Conservation (phyloP, 2,888 invertebrate genomes). For the Orthonevra nobilis region DNA sequence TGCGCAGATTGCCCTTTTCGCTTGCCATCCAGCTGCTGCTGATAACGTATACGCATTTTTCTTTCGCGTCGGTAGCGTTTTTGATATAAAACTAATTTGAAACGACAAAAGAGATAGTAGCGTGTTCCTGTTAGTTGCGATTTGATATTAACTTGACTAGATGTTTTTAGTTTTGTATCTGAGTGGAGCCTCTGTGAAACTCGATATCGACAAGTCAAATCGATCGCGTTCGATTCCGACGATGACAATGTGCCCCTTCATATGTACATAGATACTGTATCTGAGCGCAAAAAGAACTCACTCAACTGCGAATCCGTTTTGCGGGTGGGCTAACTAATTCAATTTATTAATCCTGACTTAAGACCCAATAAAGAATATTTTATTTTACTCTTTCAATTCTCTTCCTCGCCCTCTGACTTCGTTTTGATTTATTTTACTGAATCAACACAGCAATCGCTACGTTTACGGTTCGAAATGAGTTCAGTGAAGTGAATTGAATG, state of each 20-base stretch:
- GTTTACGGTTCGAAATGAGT: slow-evolving; percentile 63
- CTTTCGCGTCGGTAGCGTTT: slow-evolving; percentile 94
- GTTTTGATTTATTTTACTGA: slow-evolving; percentile 65
- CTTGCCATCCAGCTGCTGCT: slow-evolving; percentile 92
- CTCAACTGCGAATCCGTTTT: slow-evolving; percentile 78
- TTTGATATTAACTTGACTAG: slow-evolving; percentile 55
- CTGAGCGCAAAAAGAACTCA: slow-evolving; percentile 57
- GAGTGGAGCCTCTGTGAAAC: slow-evolving; percentile 65
- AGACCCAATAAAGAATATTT: slow-evolving; percentile 57
- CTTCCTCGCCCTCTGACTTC: no score
- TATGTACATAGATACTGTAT: slow-evolving; percentile 12
- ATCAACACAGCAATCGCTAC: slow-evolving; percentile 62
- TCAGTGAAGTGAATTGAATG: slow-evolving; percentile 67
- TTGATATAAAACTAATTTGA: slow-evolving; percentile 89
- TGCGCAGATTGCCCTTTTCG: slow-evolving; percentile 83
- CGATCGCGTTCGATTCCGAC: slow-evolving; percentile 55
- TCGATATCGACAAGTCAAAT: slow-evolving; percentile 71
- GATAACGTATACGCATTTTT: slow-evolving; percentile 89
- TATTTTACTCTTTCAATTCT: slow-evolving; percentile 28
- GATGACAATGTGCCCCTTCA: slow-evolving; percentile 42
- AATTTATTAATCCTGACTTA: slow-evolving; percentile 76
- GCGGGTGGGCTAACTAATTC: slow-evolving; percentile 76
- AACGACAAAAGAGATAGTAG: slow-evolving; percentile 13
- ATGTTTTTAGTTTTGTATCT: slow-evolving; percentile 18
- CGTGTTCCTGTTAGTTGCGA: slow-evolving; percentile 30